Conservation (phyloP, 2,113 vertebrate genomes). For the Pundamilia nyererei region DNA sequence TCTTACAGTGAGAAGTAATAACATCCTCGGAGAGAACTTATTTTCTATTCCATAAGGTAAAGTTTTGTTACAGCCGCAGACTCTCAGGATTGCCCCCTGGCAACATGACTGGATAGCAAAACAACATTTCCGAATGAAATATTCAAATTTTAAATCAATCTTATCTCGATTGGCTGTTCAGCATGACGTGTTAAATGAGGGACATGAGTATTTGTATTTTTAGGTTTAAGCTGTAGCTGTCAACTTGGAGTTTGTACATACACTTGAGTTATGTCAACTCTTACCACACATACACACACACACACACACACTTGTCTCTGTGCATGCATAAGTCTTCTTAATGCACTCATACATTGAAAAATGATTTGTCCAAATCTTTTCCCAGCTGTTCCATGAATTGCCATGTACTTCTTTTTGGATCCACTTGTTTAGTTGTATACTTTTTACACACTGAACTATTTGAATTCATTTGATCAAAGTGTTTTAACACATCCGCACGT, state of each 20-base stretch:
- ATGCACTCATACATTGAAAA: not conserved
- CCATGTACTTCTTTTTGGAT: not conserved
- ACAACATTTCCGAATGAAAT: not conserved
- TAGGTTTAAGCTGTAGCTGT: not conserved
- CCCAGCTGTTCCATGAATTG: not conserved
- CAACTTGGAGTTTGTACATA: not conserved
- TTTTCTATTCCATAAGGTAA: not conserved
- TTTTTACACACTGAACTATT: not conserved
- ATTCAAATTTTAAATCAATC: not conserved
- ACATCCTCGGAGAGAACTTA: not conserved
- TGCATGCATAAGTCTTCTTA: not conserved
- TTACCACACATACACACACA: not conserved
- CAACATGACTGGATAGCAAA: not conserved
- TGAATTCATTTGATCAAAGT: not conserved
- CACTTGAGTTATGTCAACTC: not conserved
- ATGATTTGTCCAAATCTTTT: not conserved
- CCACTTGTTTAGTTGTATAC: not conserved
- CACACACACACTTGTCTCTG: not conserved
- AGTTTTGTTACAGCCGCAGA: not conserved
- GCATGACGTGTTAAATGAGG: not conserved
- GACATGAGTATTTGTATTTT: not conserved
- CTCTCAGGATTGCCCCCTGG: not conserved
- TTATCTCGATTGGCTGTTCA: not conserved
- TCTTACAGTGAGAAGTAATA: not conserved
- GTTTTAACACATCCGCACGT: not conserved